These are phyloP conservation scores for Rhabdornis inornatus DNA, from an alignment of 2,113 vertebrate genomes.

Conservation along the genomic window DNA sequence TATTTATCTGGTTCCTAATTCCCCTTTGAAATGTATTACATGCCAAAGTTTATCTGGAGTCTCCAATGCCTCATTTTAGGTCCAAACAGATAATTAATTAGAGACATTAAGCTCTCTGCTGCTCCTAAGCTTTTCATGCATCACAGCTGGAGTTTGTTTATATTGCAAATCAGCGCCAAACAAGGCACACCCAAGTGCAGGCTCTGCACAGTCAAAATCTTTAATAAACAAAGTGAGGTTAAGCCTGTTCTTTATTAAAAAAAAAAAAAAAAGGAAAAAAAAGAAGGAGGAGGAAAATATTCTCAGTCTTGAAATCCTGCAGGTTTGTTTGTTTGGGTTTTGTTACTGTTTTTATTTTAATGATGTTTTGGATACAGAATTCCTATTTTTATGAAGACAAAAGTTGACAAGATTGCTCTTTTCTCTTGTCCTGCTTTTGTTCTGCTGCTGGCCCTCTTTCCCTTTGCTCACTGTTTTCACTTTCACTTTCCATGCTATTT, in stretches of 20 bases:
- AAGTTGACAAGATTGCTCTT: neutral
- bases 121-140: neutral
- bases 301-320: neutral
- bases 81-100: neutral
- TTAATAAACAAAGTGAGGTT: conserved; percentile 1
- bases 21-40: neutral
- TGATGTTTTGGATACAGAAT: neutral
- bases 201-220: neutral
- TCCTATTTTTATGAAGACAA: neutral
- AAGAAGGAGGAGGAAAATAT: fast-evolving
- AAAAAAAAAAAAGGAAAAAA: neutral
- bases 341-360: neutral
- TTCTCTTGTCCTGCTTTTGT: neutral
- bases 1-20: neutral
- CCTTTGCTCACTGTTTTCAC: neutral
- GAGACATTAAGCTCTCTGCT: neutral
- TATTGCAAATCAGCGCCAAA: neutral
- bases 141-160: conserved; percentile 42
- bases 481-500: neutral
- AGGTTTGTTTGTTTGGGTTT: neutral
- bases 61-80: conserved; percentile 8
- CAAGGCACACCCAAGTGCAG: conserved; percentile 20
- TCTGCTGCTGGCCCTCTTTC: neutral
- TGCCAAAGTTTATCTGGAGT: neutral
- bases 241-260: neutral